Evolutionary conservation across 2,797 vertebrate genomes (phyloP).

Genomic region (Alfaro cultratus): DNA sequence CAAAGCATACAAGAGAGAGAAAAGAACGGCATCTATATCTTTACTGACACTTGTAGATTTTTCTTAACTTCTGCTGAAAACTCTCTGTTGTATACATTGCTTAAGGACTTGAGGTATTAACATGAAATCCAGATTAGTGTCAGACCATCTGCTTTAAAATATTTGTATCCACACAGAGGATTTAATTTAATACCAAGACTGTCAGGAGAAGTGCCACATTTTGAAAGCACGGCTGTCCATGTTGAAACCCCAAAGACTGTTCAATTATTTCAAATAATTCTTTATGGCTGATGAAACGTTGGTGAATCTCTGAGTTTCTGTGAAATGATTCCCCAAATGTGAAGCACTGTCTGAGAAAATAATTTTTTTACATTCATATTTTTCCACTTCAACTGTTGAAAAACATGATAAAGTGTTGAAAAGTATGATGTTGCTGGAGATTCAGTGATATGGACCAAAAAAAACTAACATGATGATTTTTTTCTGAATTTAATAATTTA

Average conservation of each 20-base stretch:
- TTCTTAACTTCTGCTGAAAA: slow-evolving; percentile 64
- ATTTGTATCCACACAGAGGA: slow-evolving; percentile 72
- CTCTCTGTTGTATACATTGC: slow-evolving; percentile 61
- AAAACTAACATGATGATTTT: background rate
- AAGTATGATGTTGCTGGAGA: too few species aligned
- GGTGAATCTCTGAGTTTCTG: slow-evolving; percentile 3
- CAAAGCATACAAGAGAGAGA: slow-evolving; percentile 11
- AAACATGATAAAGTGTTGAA: background rate
- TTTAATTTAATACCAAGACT: slow-evolving; percentile 65
- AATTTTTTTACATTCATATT: background rate
- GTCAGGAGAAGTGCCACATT: slow-evolving; percentile 51
- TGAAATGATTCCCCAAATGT: background rate
- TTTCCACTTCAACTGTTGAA: background rate
- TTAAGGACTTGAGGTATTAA: slow-evolving; percentile 64
- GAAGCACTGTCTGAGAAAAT: background rate
- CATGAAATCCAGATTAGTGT: slow-evolving; percentile 78
- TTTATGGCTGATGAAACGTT: slow-evolving; percentile 1
- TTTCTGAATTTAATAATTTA: background rate
- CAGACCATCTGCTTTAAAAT: slow-evolving; percentile 76
- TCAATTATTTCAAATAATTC: slow-evolving; percentile 4
- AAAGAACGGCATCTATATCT: slow-evolving; percentile 36
- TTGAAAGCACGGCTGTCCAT: slow-evolving; percentile 36
- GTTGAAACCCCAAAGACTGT: slow-evolving; percentile 29
- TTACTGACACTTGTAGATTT: slow-evolving; percentile 57
- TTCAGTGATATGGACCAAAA: background rate